Evolutionary conservation across 2,797 vertebrate species (phyloP), one percentile per base, ranked within the genome.

Genomic region (Menidia menidia): DNA sequence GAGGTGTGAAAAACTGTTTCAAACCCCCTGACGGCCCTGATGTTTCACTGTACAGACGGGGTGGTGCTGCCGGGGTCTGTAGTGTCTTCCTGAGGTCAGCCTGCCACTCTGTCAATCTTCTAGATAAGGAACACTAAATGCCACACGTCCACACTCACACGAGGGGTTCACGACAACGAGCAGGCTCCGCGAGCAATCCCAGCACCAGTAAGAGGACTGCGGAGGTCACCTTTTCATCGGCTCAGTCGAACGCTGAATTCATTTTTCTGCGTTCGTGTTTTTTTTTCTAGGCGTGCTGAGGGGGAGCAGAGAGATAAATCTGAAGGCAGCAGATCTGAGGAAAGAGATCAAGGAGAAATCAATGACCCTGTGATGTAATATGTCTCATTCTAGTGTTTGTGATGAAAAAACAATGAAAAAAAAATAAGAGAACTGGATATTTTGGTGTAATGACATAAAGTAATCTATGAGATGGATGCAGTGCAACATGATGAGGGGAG

Each of bases 21-120:
- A 65, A 61, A 80, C 76, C 8, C 62, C 73, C 64, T 73, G 76
- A 86, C 87, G 78, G 77, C 83, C 61, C 68, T 53, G 48, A 68
- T 71, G 57, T 59, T 75, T 57, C 73, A 58, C 33, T 62, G 68
- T 53, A 73, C 53, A 70, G 68, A 60, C 12, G 5, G 15, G 12
- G 66, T 44, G 15, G 48, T 42, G 65, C 58, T 53, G 1, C 8
- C 41, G 30, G 45, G 13, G 65, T 68, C 71, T 51, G 32, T 61
- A 15, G 15, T 60, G 60, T 67, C 52, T 44, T 35, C 68, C 83
- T 69, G 13, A 68, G 75, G 81, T 79, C 74, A 73, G 71, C 80
- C 77, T 78, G 84, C 76, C 73, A 81, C 79, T 33, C 78, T 66
- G 78, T 73, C 75, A 72, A 68, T 88, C 74, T 78, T 48, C 31